Percentiles rank a stretch among this genome's conserved stretches.
Conservation (phyloP, 2,797 vertebrate genomes). For the Rhinoraja longicauda region DNA sequence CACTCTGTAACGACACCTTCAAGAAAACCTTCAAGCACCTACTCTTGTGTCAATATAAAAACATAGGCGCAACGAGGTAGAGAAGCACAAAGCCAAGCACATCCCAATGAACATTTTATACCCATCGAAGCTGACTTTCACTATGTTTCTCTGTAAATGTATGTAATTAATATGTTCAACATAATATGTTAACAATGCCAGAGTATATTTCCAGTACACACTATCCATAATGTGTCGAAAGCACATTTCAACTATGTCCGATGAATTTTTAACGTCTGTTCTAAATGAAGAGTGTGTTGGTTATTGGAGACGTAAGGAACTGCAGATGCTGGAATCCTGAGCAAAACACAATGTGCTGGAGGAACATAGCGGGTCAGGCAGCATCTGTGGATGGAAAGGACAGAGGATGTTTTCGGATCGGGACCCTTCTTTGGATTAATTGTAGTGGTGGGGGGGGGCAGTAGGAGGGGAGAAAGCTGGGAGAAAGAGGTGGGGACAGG, state of each 20-base stretch:
- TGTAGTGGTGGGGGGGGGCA: no score
- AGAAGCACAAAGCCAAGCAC: background rate
- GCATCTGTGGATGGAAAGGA: no score
- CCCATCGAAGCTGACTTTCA: constrained; percentile 14
- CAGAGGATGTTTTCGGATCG: no score
- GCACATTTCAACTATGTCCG: constrained; percentile 10
- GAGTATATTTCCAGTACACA: background rate
- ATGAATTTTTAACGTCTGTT: background rate
- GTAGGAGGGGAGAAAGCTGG: no score
- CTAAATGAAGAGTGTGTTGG: constrained; percentile 17
- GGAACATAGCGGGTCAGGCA: no score
- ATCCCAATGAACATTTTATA: background rate
- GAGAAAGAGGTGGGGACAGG: no score
- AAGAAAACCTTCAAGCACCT: constrained; percentile 99
- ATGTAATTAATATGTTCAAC: background rate
- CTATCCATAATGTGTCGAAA: constrained; percentile 7
- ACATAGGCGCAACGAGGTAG: constrained; percentile 85
- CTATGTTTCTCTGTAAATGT: background rate
- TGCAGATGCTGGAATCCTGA: no score
- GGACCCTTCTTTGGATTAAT: no score
- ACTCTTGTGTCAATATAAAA: constrained; percentile 94
- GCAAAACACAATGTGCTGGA: no score
- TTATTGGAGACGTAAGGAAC: background rate
- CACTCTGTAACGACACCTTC: constrained; percentile 93
- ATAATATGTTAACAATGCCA: background rate